Percentiles rank a stretch among this genome's conserved stretches.
phyloP scores from a whole-genome alignment of 2,113 vertebrate species.

The Oncorhynchus clarkii region DNA sequence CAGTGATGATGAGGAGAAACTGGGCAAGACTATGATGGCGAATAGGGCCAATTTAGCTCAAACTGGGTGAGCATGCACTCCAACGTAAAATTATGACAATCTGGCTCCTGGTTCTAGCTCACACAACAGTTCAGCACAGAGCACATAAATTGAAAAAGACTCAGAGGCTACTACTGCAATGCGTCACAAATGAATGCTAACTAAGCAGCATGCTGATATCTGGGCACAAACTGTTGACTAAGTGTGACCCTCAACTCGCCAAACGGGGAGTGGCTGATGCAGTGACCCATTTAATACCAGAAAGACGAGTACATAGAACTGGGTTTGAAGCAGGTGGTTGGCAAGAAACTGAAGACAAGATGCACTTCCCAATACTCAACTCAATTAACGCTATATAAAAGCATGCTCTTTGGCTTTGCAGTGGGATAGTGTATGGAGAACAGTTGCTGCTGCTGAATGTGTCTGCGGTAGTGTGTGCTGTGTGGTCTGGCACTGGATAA shows the following conservation, averaged over 20 bases:
- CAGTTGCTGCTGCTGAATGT: constrained; percentile 27
- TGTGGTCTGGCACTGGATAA: constrained; percentile 36
- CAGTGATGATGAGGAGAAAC: constrained; percentile 73
- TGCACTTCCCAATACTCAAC: constrained; percentile 57
- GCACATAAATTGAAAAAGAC: too few relatives aligned
- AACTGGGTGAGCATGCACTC: constrained; percentile 66
- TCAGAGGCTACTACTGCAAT: neutral
- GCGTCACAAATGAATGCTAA: neutral
- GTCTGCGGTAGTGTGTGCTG: constrained; percentile 15
- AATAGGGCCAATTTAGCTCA: constrained; percentile 84
- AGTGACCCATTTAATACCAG: constrained; percentile 65
- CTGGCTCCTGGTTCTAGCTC: too few relatives aligned
- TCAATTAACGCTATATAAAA: too few relatives aligned
- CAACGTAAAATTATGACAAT: too few relatives aligned
- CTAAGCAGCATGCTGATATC: neutral
- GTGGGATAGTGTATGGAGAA: constrained; percentile 4
- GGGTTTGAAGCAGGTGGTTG: constrained; percentile 49
- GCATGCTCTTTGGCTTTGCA: too few relatives aligned
- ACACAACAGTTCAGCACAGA: too few relatives aligned
- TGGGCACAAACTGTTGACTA: neutral
- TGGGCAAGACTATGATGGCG: constrained; percentile 80
- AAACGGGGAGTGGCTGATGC: constrained; percentile 55
- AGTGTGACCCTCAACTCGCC: constrained; percentile 62
- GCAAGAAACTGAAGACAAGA: constrained; percentile 61
- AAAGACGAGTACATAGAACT: constrained; percentile 72